Evolutionary conservation across 2,888 invertebrate species (phyloP).

Genomic region (Aleiodes leptofemur): DNA sequence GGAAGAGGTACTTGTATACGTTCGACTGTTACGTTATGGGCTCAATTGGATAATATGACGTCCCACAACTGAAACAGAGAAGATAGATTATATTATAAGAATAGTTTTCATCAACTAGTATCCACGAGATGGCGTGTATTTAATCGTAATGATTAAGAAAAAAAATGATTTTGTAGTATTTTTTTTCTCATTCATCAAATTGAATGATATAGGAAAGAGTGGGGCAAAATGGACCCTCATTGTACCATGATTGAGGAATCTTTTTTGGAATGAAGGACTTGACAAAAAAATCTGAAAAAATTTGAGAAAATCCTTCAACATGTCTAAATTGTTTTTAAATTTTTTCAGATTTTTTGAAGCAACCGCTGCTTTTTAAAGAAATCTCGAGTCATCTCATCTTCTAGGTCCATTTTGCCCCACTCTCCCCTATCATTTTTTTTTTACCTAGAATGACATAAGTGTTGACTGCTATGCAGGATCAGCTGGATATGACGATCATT

Average conservation of each 20-base stretch:
- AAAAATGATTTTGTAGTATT: conserved; percentile 29
- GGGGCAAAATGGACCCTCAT: no score
- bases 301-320: no score
- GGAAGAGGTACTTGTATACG: conserved; percentile 43
- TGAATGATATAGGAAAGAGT: conserved; percentile 39
- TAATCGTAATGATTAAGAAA: background rate
- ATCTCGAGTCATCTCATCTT: no score
- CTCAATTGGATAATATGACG: conserved; percentile 41
- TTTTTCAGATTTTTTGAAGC: no score
- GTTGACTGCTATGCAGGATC: conserved; percentile 70
- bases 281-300: no score
- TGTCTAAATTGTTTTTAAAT: no score
- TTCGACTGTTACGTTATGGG: conserved; percentile 41
- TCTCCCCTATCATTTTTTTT: no score
- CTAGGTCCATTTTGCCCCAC: no score
- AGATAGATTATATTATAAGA: conserved; percentile 5
- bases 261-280: no score
- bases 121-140: conserved; percentile 10
- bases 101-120: conserved; percentile 3
- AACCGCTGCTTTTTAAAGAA: no score
- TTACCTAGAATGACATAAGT: conserved; percentile 68
- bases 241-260: no score
- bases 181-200: conserved; percentile 35
- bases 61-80: conserved; percentile 44
- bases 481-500: conserved; percentile 78